These are phyloP conservation scores for Agonopterix subpropinquella DNA, from an alignment of 2,888 invertebrate species.

Conservation along the genomic window DNA sequence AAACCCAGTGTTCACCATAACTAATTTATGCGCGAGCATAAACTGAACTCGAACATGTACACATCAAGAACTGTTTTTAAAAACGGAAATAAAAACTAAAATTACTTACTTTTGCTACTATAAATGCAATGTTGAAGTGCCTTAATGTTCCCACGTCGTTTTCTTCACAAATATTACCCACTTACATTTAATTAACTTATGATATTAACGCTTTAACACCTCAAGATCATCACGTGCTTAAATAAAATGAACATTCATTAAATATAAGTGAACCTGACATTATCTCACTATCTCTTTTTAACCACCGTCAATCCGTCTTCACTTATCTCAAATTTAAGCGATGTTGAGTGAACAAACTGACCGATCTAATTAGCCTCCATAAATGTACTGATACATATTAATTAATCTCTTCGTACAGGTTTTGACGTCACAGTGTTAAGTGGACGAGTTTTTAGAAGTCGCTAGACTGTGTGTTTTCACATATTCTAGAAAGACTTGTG, in stretches of 20 bases:
- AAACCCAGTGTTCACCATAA: no score
- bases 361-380: constrained; percentile 46
- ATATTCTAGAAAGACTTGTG: no score
- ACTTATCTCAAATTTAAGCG: constrained; percentile 31
- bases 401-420: constrained; percentile 23
- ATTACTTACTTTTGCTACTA: no score
- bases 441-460: not conserved
- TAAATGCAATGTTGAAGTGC: no score
- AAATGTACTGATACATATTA: constrained; percentile 48
- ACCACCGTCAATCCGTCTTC: constrained; percentile 20
- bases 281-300: constrained; percentile 15
- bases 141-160: no score
- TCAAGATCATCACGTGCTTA: not conserved
- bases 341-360: constrained; percentile 21
- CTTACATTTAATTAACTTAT: no score
- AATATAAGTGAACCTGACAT: constrained; percentile 13
- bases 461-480: constrained; percentile 4
- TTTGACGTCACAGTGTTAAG: constrained; percentile 4
- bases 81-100: no score
- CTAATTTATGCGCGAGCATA: no score
- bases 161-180: no score
- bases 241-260: constrained; percentile 1
- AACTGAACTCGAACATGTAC: no score
- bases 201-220: not conserved
- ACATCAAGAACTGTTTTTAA: no score